Evolutionary conservation across 2,797 vertebrate genomes (phyloP).

Genomic region (Artibeus lituratus): DNA sequence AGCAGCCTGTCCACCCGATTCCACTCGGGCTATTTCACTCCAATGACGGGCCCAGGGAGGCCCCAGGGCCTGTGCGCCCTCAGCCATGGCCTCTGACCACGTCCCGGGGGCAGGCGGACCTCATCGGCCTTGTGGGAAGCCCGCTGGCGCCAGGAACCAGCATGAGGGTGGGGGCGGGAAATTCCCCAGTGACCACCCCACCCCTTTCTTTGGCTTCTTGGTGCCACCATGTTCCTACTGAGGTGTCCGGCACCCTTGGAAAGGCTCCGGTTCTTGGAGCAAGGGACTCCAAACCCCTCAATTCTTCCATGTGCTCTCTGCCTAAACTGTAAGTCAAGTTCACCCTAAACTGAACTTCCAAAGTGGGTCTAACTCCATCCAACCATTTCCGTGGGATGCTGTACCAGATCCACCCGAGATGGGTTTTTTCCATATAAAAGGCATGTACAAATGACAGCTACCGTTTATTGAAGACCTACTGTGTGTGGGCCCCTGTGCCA

Average conservation of each 20-base stretch:
- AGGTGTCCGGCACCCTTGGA: fast-evolving
- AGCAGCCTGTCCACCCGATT: slow-evolving; percentile 88
- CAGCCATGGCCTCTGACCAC: background rate
- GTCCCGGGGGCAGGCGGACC: background rate
- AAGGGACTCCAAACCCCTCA: background rate
- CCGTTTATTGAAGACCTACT: background rate
- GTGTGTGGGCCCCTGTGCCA: fast-evolving
- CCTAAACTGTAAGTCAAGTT: background rate
- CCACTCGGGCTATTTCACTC: slow-evolving; percentile 83
- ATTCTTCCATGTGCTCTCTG: background rate
- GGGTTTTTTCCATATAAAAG: background rate
- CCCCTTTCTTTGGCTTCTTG: background rate
- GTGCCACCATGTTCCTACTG: background rate
- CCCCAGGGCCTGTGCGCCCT: background rate
- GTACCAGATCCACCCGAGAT: background rate
- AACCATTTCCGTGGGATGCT: fast-evolving
- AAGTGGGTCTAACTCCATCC: background rate
- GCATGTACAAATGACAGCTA: fast-evolving
- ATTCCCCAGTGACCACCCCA: too few relatives aligned
- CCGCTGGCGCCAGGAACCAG: fast-evolving
- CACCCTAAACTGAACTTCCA: background rate
- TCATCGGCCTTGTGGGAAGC: background rate
- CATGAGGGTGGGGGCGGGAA: too few relatives aligned
- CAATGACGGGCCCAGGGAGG: slow-evolving; percentile 82
- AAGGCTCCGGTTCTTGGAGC: background rate